A percentile compares a stretch with the other conserved stretches of the same genome.
Conservation (phyloP, 2,113 vertebrate species). For the Thermophis baileyi region DNA sequence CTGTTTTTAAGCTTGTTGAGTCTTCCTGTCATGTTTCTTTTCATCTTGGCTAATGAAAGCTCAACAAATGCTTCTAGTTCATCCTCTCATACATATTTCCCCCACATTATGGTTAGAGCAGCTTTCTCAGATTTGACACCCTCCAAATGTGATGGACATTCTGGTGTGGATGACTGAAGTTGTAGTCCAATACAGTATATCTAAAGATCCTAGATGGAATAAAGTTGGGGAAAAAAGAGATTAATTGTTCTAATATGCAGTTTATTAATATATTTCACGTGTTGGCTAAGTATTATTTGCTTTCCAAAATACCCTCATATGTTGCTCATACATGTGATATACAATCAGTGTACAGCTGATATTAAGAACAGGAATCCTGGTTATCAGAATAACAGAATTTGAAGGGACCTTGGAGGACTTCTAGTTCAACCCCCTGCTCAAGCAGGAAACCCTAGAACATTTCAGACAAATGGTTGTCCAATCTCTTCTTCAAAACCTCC, state of each 20-base stretch:
- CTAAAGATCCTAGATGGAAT: not conserved
- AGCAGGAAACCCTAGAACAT: not conserved
- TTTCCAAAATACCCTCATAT: not conserved
- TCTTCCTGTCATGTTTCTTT: not conserved
- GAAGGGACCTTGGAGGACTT: not conserved
- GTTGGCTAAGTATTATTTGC: not conserved
- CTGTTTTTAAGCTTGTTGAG: not conserved
- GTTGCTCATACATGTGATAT: not conserved
- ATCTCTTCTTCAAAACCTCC: not conserved
- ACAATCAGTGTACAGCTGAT: too few relatives aligned
- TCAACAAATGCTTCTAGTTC: not conserved
- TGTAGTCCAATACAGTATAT: not conserved
- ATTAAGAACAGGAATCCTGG: not conserved
- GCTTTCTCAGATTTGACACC: not conserved
- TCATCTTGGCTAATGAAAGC: not conserved
- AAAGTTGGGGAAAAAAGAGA: not conserved
- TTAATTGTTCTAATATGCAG: not conserved
- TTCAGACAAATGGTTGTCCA: not conserved
- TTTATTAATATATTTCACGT: not conserved
- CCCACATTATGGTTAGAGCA: not conserved
- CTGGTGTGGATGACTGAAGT: not conserved
- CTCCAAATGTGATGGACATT: not conserved
- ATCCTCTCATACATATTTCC: not conserved
- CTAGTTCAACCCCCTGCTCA: not conserved
- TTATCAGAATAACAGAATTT: not conserved